Base-by-base conservation (phyloP, 2,113 vertebrate species). In the Microtus oregoni region DNA sequence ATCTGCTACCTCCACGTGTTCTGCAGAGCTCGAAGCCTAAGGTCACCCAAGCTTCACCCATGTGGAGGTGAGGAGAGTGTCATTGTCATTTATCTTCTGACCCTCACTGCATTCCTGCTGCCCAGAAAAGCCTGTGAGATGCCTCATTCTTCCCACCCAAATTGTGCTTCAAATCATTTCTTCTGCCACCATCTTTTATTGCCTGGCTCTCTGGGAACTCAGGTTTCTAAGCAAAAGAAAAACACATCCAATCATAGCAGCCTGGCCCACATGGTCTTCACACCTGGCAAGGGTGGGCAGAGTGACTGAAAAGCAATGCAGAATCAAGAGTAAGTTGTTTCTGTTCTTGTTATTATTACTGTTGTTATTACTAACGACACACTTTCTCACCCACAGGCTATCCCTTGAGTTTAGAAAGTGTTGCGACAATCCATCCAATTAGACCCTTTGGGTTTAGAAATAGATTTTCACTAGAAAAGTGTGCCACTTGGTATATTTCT, bases 391-490 rank as follows among this genome's bases (percentile, higher is more conserved):
- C 24, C 8, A 44, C 7, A 8, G 19, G 44, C 67, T 77, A 28
- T 50, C n/a, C 92, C 76, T 83, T 20, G 63, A 70, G 41, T 89
- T 63, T 67, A 79, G 47, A 92, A 96, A 93, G 70, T 93, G 17
- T 30, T 94, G 3, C 3, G 58, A 13, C 7, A 38, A 20, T 89
- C 32, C 38, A n/a, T 89, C 26, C n/a, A 82, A 19, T 72, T 28
- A 88, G 67, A 63, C 5, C 14, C 1, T 22, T 55, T 35, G 58
- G 7, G 79, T n/a, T 92, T 73, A 63, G 14, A n/a, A 19, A 17
- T 75, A 58, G n/a, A 92, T 58, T 92, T 50, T 89, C 55, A 70
- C 15, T 81, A 90, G 10, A 78, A 86, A 86, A 55, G 9, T 22
- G 14, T 17, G 9, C 12, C 28, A 81, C 30, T 47, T 47, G 30